These are phyloP conservation scores for Polia nebulosa DNA, from an alignment of 2,888 invertebrate genomes.

Conservation along the genomic window DNA sequence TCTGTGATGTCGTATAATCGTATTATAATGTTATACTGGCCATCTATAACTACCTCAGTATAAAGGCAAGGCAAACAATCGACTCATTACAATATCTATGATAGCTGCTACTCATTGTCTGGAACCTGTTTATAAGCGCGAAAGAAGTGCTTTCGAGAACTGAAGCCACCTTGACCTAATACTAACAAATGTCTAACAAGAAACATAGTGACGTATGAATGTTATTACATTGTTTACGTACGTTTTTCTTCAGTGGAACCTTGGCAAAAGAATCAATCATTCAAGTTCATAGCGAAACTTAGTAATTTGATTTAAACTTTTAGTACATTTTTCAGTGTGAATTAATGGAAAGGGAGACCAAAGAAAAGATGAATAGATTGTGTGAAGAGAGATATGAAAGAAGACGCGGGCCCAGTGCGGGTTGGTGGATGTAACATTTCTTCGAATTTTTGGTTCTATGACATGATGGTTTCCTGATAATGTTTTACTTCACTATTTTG, in stretches of 20 bases:
- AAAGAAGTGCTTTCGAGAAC: slow-evolving; percentile 77
- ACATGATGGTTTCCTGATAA: too few species aligned
- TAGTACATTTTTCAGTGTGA: too few species aligned
- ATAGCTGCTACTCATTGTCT: slow-evolving; percentile 72
- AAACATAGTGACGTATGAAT: slow-evolving; percentile 35
- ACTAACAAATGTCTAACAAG: slow-evolving; percentile 62
- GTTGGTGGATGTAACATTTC: too few species aligned
- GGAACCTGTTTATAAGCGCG: slow-evolving; percentile 76
- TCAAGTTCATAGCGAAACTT: neutral
- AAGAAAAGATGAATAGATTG: too few species aligned
- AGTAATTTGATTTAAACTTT: neutral
- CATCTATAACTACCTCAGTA: slow-evolving; percentile 16
- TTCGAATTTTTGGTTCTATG: too few species aligned
- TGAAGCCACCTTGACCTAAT: slow-evolving; percentile 80
- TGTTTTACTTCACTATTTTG: too few species aligned
- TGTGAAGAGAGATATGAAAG: too few species aligned
- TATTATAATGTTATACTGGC: slow-evolving; percentile 12
- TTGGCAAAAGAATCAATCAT: neutral
- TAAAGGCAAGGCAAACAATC: slow-evolving; percentile 65
- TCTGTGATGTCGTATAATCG: neutral
- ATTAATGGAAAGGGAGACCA: too few species aligned
- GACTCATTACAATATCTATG: slow-evolving; percentile 71
- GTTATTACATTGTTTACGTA: slow-evolving; percentile 13
- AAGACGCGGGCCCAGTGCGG: too few species aligned
- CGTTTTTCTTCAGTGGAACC: slow-evolving; percentile 8